These are phyloP conservation scores for Gymnocypris eckloni DNA, from an alignment of 2,797 vertebrate genomes.

Conservation along the genomic window DNA sequence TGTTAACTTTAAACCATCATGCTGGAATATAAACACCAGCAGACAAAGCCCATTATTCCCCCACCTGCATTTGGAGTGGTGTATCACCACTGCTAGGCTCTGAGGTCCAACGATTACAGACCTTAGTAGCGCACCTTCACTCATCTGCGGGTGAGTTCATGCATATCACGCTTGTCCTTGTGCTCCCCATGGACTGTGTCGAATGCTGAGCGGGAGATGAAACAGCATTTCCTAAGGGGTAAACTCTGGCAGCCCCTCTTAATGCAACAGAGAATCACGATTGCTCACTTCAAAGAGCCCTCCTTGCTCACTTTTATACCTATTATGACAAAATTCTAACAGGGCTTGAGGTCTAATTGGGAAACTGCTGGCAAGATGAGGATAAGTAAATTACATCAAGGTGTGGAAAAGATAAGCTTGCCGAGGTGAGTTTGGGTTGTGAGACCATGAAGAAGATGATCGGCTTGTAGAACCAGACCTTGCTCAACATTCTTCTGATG, in stretches of 20 bases:
- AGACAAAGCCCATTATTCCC: constrained; percentile 27
- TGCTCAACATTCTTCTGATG: not conserved
- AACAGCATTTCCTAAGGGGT: constrained; percentile 47
- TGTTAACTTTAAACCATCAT: not conserved
- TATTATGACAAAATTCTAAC: constrained; percentile 42
- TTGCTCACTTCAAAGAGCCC: constrained; percentile 49
- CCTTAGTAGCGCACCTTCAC: constrained; percentile 6
- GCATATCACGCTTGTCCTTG: constrained; percentile 20
- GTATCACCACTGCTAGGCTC: not conserved
- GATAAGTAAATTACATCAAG: constrained; percentile 51
- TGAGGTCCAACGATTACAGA: not conserved
- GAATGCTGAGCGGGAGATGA: constrained; percentile 43
- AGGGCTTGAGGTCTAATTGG: constrained; percentile 37
- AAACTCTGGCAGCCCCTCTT: constrained; percentile 46
- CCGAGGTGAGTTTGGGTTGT: constrained; percentile 22
- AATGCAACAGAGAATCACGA: constrained; percentile 24
- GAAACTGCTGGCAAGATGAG: constrained; percentile 36
- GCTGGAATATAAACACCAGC: not conserved
- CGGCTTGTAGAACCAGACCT: constrained; percentile 22
- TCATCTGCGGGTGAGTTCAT: constrained; percentile 18
- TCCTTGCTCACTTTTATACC: constrained; percentile 39
- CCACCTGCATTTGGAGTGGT: constrained; percentile 23
- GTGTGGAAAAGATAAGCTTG: constrained; percentile 37
- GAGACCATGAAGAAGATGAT: constrained; percentile 12
- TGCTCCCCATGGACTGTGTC: constrained; percentile 22